A percentile compares a stretch with the other conserved stretches of the same genome.
These are phyloP conservation scores for Paratrypauchen microcephalus DNA, from an alignment of 2,797 vertebrate species.

Conservation along the genomic window DNA sequence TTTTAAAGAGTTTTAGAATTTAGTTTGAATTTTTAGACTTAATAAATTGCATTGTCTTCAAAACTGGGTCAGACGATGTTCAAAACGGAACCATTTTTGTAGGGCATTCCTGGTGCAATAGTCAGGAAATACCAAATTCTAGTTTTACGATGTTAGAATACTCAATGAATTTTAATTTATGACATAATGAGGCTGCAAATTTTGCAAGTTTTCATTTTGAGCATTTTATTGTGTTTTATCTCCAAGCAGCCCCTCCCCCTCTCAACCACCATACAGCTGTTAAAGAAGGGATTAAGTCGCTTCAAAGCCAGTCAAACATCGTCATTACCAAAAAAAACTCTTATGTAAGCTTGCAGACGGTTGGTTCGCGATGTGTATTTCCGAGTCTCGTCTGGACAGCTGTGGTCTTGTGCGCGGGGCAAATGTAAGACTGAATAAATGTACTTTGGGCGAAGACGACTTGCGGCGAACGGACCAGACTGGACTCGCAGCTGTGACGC, in stretches of 20 bases:
- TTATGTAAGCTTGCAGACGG: slow-evolving; percentile 48
- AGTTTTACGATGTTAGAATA: too few relatives aligned
- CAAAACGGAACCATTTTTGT: neutral
- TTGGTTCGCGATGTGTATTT: slow-evolving; percentile 54
- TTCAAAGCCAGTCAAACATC: slow-evolving; percentile 42
- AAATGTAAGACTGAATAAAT: slow-evolving; percentile 52
- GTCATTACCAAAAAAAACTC: slow-evolving; percentile 30
- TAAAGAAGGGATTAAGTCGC: slow-evolving; percentile 63
- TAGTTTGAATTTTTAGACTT: neutral
- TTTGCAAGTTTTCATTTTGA: neutral
- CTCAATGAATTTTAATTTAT: neutral
- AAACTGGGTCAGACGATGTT: neutral
- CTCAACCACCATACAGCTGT: slow-evolving; percentile 66
- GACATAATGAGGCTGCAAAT: neutral
- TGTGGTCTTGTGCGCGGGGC: slow-evolving; percentile 41
- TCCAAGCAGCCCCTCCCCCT: slow-evolving; percentile 19
- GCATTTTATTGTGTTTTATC: neutral
- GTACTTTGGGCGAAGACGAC: slow-evolving; percentile 42
- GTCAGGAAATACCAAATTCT: too few relatives aligned
- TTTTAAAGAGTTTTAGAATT: too few relatives aligned
- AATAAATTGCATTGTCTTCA: neutral
- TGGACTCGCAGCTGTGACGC: slow-evolving; percentile 10
- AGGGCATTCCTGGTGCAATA: too few relatives aligned
- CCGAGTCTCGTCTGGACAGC: slow-evolving; percentile 44
- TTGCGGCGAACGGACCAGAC: slow-evolving; percentile 30